Percentiles rank a stretch among this genome's conserved stretches.
Conservation (phyloP, 2,888 invertebrate genomes). For the Rapana venosa region DNA sequence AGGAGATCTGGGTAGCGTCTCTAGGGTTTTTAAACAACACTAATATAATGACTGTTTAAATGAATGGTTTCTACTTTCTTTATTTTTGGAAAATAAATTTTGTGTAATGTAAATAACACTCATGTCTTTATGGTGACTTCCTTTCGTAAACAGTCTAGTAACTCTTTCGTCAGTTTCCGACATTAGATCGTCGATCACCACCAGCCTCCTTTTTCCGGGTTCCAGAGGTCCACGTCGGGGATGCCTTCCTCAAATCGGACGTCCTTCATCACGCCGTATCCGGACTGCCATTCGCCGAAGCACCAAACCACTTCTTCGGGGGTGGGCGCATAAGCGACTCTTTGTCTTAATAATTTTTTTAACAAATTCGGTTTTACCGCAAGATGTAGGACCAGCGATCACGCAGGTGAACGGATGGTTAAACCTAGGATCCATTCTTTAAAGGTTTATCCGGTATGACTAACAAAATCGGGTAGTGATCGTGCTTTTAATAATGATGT, state of each 20-base stretch:
- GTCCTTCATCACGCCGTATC: slow-evolving; percentile 11
- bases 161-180: slow-evolving; percentile 29
- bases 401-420: slow-evolving; percentile 19
- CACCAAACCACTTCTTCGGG: slow-evolving; percentile 21
- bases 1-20: too few species aligned
- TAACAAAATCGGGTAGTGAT: too few species aligned
- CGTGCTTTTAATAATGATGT: too few species aligned
- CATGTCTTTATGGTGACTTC: slow-evolving; percentile 31
- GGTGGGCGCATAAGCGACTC: neutral
- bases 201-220: neutral
- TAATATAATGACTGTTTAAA: too few species aligned
- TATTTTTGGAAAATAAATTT: slow-evolving; percentile 23
- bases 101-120: slow-evolving; percentile 11
- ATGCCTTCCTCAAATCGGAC: slow-evolving; percentile 40
- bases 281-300: slow-evolving; percentile 26
- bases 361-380: neutral
- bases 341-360: neutral
- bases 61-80: neutral
- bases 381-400: neutral
- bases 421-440: slow-evolving; percentile 12
- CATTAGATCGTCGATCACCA: slow-evolving; percentile 39
- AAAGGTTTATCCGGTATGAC: too few species aligned
- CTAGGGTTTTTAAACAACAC: too few species aligned
- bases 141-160: slow-evolving; percentile 39
- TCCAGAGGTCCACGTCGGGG: neutral